Conservation (phyloP, 2,888 invertebrate species). For the Phyllotreta cruciferae region DNA sequence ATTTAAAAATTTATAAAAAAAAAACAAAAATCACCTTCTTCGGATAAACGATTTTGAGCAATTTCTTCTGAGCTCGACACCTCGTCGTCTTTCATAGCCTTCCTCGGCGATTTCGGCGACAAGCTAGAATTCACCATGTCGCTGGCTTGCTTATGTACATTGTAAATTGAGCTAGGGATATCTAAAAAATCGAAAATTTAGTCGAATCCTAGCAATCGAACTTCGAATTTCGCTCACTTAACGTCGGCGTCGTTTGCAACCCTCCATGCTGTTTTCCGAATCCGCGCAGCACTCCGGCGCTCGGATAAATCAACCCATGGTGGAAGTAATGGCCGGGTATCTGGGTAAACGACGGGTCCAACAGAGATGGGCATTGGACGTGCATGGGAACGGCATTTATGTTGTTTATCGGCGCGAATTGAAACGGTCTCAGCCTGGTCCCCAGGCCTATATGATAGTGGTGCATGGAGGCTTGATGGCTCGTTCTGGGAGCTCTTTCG, state of each 20-base stretch:
- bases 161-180: conserved; percentile 46
- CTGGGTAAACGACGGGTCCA: conserved; percentile 42
- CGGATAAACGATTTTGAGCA: conserved; percentile 48
- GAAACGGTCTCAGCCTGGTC: conserved; percentile 51
- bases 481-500: conserved; percentile 80
- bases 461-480: conserved; percentile 55
- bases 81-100: conserved; percentile 72
- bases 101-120: conserved; percentile 31
- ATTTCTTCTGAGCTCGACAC: conserved; percentile 79
- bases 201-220: background rate
- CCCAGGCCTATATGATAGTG: conserved; percentile 53
- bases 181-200: conserved; percentile 25
- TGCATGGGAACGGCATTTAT: conserved; percentile 54
- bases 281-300: conserved; percentile 53
- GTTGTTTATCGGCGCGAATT: conserved; percentile 46
- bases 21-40: conserved; percentile 31
- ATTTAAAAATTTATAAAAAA: background rate
- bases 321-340: conserved; percentile 51
- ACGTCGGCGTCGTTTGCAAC: conserved; percentile 37
- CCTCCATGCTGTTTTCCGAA: conserved; percentile 56
- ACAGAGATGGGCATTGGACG: conserved; percentile 47
- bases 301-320: conserved; percentile 56
- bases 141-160: conserved; percentile 25
- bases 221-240: conserved; percentile 35
- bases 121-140: background rate